phyloP scores from a whole-genome alignment of 2,113 vertebrate species.

The Scolopax mira region DNA sequence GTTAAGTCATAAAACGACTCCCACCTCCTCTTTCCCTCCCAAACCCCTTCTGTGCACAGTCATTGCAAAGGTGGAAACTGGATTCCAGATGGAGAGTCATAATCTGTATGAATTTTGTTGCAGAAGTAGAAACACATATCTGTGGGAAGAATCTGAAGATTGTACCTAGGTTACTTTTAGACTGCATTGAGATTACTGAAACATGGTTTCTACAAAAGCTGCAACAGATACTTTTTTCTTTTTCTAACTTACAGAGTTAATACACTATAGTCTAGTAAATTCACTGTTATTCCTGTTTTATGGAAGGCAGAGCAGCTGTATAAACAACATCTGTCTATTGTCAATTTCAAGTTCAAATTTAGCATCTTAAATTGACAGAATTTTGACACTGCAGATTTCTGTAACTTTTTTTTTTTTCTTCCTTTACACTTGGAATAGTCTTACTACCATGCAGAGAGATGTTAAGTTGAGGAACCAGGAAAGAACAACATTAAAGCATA shows the following conservation, averaged over 20 bases:
- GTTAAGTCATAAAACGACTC: background rate
- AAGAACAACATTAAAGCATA: background rate
- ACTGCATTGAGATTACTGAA: background rate
- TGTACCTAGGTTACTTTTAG: background rate
- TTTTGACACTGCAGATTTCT: background rate
- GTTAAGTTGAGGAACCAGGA: background rate
- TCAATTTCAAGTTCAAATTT: background rate
- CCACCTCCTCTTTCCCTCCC: background rate
- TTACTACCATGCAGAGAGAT: background rate
- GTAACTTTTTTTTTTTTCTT: background rate
- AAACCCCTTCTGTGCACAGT: background rate
- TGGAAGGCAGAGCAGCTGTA: background rate
- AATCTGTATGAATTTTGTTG: background rate
- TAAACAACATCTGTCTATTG: background rate
- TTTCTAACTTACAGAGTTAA: background rate
- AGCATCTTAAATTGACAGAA: background rate
- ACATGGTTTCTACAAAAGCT: background rate
- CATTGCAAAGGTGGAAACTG: background rate
- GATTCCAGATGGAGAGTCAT: background rate
- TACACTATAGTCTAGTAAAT: background rate
- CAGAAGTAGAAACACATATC: background rate
- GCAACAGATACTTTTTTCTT: background rate
- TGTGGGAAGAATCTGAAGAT: background rate
- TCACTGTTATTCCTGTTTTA: background rate
- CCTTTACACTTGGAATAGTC: background rate